These are phyloP conservation scores for Tubulanus polymorphus DNA, from an alignment of 2,888 invertebrate genomes.

Conservation along the genomic window DNA sequence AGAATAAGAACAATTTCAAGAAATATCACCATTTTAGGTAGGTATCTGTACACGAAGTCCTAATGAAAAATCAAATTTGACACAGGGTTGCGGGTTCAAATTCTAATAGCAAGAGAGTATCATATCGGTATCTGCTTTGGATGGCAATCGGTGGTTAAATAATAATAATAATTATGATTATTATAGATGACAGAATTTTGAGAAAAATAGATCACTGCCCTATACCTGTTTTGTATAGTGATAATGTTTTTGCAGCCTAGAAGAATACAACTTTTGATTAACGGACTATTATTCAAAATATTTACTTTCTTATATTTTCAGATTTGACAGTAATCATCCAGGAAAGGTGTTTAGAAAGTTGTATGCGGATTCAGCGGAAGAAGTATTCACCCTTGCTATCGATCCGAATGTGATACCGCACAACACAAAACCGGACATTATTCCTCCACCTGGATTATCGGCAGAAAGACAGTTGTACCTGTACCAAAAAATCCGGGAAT, in stretches of 20 bases:
- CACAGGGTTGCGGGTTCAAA: not conserved
- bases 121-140: constrained; percentile 8
- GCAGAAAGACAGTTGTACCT: not conserved
- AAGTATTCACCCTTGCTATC: not conserved
- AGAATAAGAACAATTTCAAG: constrained; percentile 22
- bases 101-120: constrained; percentile 9
- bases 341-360: not conserved
- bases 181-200: no score
- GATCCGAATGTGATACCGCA: not conserved
- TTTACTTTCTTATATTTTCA: not conserved
- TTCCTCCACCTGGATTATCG: not conserved
- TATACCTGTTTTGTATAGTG: no score
- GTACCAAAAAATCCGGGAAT: not conserved
- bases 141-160: no score
- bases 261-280: no score
- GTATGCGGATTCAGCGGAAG: not conserved
- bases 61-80: not conserved
- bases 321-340: not conserved
- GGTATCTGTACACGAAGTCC: constrained; percentile 15
- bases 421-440: not conserved
- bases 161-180: no score
- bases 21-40: no score
- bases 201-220: no score
- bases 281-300: not conserved
- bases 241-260: no score